Conservation (phyloP, 2,888 invertebrate species). For the Rotaria macrura region DNA sequence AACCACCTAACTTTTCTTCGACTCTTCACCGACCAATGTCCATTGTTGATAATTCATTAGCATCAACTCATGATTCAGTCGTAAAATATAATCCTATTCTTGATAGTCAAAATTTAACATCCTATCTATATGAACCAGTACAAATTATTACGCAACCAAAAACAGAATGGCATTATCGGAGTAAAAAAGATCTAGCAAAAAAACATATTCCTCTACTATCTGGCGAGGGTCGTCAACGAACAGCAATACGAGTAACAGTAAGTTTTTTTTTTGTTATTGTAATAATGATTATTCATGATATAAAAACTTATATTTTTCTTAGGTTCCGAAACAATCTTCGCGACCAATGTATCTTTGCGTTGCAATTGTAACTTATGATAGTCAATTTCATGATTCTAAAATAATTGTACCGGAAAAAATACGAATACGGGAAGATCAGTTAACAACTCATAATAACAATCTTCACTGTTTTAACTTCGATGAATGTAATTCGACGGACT, state of each 20-base stretch:
- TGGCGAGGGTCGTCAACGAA: not conserved
- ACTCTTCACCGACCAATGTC: not conserved
- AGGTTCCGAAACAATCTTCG: not conserved
- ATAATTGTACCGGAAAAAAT: not conserved
- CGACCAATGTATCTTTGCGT: not conserved
- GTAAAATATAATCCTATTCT: not conserved
- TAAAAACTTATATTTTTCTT: not conserved
- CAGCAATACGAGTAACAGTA: not conserved
- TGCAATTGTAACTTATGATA: not conserved
- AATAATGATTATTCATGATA: no score
- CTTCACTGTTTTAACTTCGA: not conserved
- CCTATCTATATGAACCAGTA: accelerated
- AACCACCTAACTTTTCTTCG: not conserved
- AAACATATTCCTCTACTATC: not conserved
- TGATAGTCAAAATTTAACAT: not conserved
- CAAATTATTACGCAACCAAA: not conserved
- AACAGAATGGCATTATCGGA: not conserved
- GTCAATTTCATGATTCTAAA: not conserved
- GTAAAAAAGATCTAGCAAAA: not conserved
- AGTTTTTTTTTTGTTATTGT: no score
- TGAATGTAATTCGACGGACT: not conserved
- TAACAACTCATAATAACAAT: not conserved
- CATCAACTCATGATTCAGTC: not conserved
- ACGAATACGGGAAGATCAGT: not conserved
- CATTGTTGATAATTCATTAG: no score